Conservation (phyloP, 2,113 vertebrate species). For the Guaruba guarouba region DNA sequence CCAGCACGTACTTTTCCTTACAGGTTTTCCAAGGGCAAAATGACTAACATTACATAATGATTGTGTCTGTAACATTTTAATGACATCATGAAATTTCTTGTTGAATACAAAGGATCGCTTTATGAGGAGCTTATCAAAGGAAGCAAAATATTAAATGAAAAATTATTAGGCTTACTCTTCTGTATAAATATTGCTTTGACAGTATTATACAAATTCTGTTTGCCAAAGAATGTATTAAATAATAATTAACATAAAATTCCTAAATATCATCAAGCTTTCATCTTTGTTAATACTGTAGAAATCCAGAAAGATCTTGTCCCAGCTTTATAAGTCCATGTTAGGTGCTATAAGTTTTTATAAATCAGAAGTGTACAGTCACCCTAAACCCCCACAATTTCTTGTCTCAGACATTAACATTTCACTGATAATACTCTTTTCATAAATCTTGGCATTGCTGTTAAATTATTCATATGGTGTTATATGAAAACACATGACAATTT, state of each 20-base stretch:
- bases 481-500: conserved; percentile 71
- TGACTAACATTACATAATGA: not conserved
- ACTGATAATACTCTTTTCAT: conserved; percentile 69
- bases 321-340: not conserved
- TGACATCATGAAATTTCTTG: not conserved
- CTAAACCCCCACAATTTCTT: conserved; percentile 13
- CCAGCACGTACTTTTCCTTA: not conserved
- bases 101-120: not conserved
- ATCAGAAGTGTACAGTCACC: not conserved
- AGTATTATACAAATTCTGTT: not conserved
- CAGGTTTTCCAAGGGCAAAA: not conserved
- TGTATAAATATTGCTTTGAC: not conserved
- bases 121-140: not conserved
- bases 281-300: not conserved
- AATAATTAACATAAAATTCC: not conserved
- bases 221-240: not conserved
- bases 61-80: not conserved
- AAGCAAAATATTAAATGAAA: conserved; percentile 13
- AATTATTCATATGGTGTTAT: conserved; percentile 76
- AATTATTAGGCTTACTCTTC: not conserved
- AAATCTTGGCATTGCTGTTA: conserved; percentile 69
- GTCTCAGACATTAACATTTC: conserved; percentile 60
- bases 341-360: not conserved
- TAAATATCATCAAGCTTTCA: not conserved
- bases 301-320: not conserved